Evolutionary conservation across 1,140 invertebrate species (phyloP).

Genomic region (Bombus vancouverensis): DNA sequence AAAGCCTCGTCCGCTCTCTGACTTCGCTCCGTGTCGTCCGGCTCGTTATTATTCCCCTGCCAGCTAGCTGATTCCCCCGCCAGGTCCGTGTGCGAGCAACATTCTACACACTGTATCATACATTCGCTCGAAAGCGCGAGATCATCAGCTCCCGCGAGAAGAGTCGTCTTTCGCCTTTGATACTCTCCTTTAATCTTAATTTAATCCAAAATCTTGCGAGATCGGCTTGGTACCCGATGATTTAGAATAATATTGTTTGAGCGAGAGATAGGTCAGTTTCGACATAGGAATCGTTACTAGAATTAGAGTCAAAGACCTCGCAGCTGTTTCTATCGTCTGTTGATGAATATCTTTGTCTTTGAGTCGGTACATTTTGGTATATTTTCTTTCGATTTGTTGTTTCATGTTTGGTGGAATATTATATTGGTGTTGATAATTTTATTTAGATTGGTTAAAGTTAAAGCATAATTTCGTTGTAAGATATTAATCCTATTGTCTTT

Average conservation of each 20-base stretch:
- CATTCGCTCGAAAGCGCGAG: neutral
- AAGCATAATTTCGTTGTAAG: too few relatives aligned
- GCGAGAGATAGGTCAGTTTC: too few relatives aligned
- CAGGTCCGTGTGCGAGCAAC: constrained; percentile 20
- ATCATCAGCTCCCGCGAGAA: neutral
- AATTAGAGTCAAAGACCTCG: neutral
- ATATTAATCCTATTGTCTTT: too few relatives aligned
- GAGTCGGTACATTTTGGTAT: too few relatives aligned
- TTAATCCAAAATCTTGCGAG: neutral
- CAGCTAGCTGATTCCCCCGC: constrained; percentile 59
- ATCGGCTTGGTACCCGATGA: neutral
- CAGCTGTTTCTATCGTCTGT: neutral
- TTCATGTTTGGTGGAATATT: too few relatives aligned
- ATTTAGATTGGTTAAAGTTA: too few relatives aligned
- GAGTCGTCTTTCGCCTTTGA: neutral
- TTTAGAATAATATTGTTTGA: neutral
- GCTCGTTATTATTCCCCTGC: constrained; percentile 69
- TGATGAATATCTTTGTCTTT: too few relatives aligned
- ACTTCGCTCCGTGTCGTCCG: constrained; percentile 61
- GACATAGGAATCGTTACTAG: neutral
- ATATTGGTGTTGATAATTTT: too few relatives aligned
- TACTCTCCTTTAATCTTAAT: neutral
- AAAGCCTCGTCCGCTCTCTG: constrained; percentile 73
- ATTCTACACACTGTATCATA: constrained; percentile 43
- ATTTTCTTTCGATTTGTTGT: too few relatives aligned